Evolutionary conservation across 1,140 invertebrate genomes (phyloP).

Genomic region (Parasteatoda tepidariorum): DNA sequence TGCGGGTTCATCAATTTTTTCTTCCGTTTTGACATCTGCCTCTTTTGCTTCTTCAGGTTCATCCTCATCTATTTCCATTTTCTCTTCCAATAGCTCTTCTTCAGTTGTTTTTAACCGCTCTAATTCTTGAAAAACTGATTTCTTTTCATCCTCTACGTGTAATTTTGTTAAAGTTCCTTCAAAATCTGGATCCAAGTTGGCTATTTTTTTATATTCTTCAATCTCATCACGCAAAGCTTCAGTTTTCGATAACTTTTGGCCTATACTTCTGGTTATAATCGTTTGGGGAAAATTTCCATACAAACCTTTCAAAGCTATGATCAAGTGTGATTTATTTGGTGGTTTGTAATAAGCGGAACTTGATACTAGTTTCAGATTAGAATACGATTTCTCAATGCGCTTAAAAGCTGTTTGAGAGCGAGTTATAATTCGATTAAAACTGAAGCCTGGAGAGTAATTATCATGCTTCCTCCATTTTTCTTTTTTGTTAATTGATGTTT

Average conservation of each 20-base stretch:
- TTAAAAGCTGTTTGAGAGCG: slow-evolving; percentile 27
- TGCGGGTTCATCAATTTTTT: too few relatives aligned
- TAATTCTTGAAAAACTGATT: too few relatives aligned
- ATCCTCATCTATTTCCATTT: too few relatives aligned
- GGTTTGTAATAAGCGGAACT: neutral
- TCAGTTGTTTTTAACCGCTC: too few relatives aligned
- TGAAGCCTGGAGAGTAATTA: neutral
- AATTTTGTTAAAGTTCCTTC: too few relatives aligned
- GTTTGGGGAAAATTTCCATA: slow-evolving; percentile 28
- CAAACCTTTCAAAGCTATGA: slow-evolving; percentile 1
- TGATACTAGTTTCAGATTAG: slow-evolving; percentile 16
- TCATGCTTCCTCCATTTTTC: neutral
- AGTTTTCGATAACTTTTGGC: neutral
- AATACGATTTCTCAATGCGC: slow-evolving; percentile 4
- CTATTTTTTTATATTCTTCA: neutral
- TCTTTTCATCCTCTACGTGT: too few relatives aligned
- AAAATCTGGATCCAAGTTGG: too few relatives aligned
- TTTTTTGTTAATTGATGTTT: too few relatives aligned
- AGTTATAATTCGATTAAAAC: slow-evolving; percentile 12
- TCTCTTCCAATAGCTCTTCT: too few relatives aligned
- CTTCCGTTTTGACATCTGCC: too few relatives aligned
- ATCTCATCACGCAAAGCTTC: neutral
- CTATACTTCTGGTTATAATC: slow-evolving; percentile 20
- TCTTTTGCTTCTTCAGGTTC: too few relatives aligned
- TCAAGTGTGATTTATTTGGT: slow-evolving; percentile 11